These are phyloP conservation scores for Anarhynchus alexandrinus DNA, from an alignment of 2,113 vertebrate species.

Conservation along the genomic window DNA sequence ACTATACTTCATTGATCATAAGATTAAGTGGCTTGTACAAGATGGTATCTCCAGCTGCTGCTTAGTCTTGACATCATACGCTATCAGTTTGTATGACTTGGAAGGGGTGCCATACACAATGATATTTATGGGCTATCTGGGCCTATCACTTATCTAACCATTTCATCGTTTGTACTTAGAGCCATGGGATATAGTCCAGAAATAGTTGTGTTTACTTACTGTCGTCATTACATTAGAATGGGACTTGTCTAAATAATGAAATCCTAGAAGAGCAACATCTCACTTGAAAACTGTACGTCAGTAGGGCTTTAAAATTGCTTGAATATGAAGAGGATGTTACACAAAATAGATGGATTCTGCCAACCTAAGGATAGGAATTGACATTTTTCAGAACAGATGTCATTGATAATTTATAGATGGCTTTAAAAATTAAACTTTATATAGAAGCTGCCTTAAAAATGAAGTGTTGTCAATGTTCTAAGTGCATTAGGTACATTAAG, in stretches of 20 bases:
- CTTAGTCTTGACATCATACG: neutral
- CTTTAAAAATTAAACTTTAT: conserved; percentile 65
- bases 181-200: neutral
- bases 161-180: neutral
- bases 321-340: neutral
- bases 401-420: conserved; percentile 64
- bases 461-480: conserved; percentile 44
- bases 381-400: conserved; percentile 37
- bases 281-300: neutral
- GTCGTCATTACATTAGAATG: neutral
- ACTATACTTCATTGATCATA: neutral
- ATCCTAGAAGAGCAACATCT: neutral
- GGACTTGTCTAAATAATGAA: neutral
- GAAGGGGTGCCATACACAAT: neutral
- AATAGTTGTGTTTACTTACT: neutral
- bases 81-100: neutral
- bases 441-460: conserved; percentile 19
- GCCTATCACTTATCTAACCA: neutral
- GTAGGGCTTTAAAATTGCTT: neutral
- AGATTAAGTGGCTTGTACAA: neutral
- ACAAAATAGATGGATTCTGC: conserved; percentile 14
- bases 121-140: neutral
- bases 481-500: conserved; percentile 48
- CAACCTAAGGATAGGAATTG: conserved; percentile 14
- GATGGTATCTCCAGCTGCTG: neutral